Evolutionary conservation across 2,888 invertebrate genomes (phyloP), one percentile per base, ranked within the genome.

Genomic region (Hydrotaea cyrtoneurina): DNA sequence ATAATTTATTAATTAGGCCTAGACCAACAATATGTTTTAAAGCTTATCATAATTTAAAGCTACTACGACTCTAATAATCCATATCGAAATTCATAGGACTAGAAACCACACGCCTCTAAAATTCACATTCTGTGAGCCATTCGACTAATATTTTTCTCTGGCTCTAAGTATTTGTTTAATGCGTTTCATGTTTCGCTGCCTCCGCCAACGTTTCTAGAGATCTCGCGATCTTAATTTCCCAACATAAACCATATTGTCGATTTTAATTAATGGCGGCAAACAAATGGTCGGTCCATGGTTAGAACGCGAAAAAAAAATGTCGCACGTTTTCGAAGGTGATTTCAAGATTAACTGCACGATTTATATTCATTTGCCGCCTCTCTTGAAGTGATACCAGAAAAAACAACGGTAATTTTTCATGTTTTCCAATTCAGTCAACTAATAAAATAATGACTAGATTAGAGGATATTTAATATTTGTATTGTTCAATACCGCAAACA

Each of bases 291-390:
- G 13, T 8, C 46, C 23, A n/a, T 50, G n/a, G n/a, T 50, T 50
- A 1, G 50, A 50, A 50, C 2, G 50, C 43, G 19, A 23, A 59
- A 62, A 43, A 17, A 46, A 69, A 74, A 53, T 83, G 83, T 83
- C 80, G 77, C 80, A 83, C 77, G 80, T 80, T 83, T 80, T 83
- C 76, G 72, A 64, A 72, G 79, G 82, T 73, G 82, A 78, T 82
- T 62, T 46, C 39, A 26, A 72, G 78, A 79, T 82, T 64, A 79
- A 75, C 26, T 79, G 78, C 82, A 79, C 75, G 78, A 79, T 64
- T 72, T 46, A 62, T 73, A 39, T 69, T 5, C 17, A 10, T 39
- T 66, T 36, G 64, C 36, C 39, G 8, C 39, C 39, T 11, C 39
- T 8, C 39, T 39, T 5, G 11, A 17, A 66, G 43, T 43, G 69